A percentile compares a stretch with the other conserved stretches of the same genome.
Conservation (phyloP, 2,888 invertebrate genomes). For the Cataglyphis livida region DNA sequence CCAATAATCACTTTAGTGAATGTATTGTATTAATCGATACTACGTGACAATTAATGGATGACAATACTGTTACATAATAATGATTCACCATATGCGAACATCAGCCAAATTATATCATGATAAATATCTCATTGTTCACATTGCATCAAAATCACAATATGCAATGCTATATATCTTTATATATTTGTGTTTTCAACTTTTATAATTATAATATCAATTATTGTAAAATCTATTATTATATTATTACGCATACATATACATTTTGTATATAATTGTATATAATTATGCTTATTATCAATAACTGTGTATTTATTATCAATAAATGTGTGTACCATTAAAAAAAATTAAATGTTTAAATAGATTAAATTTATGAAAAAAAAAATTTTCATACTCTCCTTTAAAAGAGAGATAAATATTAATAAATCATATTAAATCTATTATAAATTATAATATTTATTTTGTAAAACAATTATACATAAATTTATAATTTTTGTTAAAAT, state of each 20-base stretch:
- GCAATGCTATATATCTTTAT: too few relatives aligned
- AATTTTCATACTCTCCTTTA: background rate
- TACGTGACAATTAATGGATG: constrained; percentile 33
- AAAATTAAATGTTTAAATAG: background rate
- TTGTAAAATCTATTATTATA: background rate
- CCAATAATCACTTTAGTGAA: constrained; percentile 55
- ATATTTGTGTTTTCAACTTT: background rate
- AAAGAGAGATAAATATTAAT: background rate
- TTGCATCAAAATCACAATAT: background rate
- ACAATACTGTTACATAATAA: constrained; percentile 26
- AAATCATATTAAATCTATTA: background rate
- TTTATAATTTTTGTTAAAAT: background rate
- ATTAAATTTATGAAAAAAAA: background rate
- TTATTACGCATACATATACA: background rate
- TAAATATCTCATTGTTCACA: constrained; percentile 1
- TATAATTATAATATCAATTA: background rate
- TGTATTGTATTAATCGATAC: constrained; percentile 53
- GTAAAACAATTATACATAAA: background rate
- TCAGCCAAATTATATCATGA: constrained; percentile 37
- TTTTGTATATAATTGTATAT: background rate
- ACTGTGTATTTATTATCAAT: background rate
- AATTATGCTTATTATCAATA: background rate
- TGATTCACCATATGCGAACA: constrained; percentile 16
- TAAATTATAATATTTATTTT: background rate
- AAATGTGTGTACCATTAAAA: background rate